Evolutionary conservation across 2,888 invertebrate species (phyloP).

Genomic region (Aporophyla lueneburgensis): DNA sequence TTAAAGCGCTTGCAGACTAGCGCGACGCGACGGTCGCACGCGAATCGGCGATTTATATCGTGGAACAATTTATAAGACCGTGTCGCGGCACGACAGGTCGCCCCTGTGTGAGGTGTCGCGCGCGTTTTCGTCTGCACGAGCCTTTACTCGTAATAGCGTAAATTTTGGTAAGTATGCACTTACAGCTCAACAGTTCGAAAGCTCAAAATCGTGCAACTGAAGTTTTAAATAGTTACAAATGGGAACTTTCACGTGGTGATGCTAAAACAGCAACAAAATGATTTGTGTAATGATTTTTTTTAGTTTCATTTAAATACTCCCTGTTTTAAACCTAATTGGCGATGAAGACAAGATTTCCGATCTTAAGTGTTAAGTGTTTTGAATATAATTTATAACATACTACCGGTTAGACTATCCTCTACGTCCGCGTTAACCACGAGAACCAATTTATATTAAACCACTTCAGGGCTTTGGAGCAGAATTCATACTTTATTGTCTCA

Average conservation of each 20-base stretch:
- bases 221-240: neutral
- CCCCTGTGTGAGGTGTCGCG: too few relatives aligned
- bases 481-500: slow-evolving; percentile 34
- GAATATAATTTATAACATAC: slow-evolving; percentile 6
- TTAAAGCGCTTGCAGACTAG: too few relatives aligned
- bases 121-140: too few relatives aligned
- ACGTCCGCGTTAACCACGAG: slow-evolving; percentile 2
- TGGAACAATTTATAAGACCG: too few relatives aligned
- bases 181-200: neutral
- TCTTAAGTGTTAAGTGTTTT: neutral
- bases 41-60: too few relatives aligned
- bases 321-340: neutral
- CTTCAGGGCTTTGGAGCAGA: slow-evolving; percentile 8
- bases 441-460: slow-evolving; percentile 30
- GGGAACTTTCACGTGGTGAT: neutral
- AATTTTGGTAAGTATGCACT: neutral
- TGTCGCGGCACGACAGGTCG: too few relatives aligned
- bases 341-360: neutral
- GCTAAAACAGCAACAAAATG: neutral
- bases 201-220: neutral
- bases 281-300: too few relatives aligned
- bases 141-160: neutral
- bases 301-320: neutral
- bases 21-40: too few relatives aligned
- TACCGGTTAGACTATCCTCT: neutral